Evolutionary conservation across 2,797 vertebrate species (phyloP), one percentile per base, ranked within the genome.

Genomic region (Odontamblyopus lacepedii): DNA sequence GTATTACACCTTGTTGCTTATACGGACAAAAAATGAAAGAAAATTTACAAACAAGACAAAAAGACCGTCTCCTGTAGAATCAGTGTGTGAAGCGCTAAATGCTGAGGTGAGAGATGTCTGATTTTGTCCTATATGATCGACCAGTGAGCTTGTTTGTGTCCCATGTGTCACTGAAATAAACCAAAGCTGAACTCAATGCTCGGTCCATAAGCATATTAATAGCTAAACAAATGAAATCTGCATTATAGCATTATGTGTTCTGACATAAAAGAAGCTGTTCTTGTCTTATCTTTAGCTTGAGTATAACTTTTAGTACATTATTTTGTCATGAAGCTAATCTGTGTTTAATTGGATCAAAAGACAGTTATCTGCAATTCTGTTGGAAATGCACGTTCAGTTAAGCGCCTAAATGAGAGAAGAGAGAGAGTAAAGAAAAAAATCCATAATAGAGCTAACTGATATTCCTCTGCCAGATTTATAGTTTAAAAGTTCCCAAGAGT

Each of bases 401-500:
- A 63, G 70, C 35, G 16, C 69, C 51, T 6, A 19, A 56, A 70
- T 35, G 35, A 16, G 55, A 56, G 41, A 23, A 51, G 64, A 59
- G 41, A 59, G 41, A 23, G 65, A 66, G 38, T 18, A 66, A 48
- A 11, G 44, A 11, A 73, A 67, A 57, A 51, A 74, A 77, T 65
- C 1, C 2, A 38, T 8, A 38, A 38, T 65, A 53, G 62, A 29
- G 48, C 71, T 67, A 63, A 86, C 90, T 79, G 88, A 87, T 89
- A 91, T 89, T 92, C 82, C 70, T 69, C 61, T 67, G 72, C 53
- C 69, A 72, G 68, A 41, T 70, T 81, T 72, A 76, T 76, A 75
- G 19, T 55, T 55, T 55, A n/a, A 74, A 83, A 68, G 70, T 81
- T 88, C 84, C 86, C 84, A 50, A 71, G 87, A 88, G 88, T 77